These are phyloP conservation scores for Oncorhynchus nerka DNA, from an alignment of 2,113 vertebrate species.

Conservation along the genomic window DNA sequence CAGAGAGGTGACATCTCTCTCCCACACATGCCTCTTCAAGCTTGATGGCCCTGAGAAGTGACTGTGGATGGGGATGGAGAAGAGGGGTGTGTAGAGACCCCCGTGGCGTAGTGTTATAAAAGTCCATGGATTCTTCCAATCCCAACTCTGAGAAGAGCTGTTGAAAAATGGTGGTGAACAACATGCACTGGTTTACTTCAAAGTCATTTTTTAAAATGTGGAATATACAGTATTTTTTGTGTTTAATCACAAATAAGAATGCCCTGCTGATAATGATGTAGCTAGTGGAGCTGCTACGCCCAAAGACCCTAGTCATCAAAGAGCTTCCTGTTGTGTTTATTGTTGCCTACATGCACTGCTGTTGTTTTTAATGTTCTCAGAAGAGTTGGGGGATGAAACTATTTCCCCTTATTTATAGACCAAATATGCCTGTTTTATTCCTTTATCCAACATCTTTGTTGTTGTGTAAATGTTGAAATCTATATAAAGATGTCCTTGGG, in stretches of 20 bases:
- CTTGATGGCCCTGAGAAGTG: not conserved
- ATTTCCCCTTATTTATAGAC: slow-evolving; percentile 28
- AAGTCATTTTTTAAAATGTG: not conserved
- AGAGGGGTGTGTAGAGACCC: not conserved
- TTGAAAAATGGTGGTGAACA: too few species aligned
- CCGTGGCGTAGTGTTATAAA: not conserved
- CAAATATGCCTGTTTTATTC: slow-evolving; percentile 27
- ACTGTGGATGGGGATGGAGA: not conserved
- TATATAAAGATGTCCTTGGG: not conserved
- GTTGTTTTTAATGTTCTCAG: slow-evolving; percentile 39
- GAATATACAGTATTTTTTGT: not conserved
- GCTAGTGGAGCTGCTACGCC: not conserved
- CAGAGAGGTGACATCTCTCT: slow-evolving; percentile 7
- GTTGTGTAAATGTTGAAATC: slow-evolving; percentile 17
- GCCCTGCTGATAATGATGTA: not conserved
- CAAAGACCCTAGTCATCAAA: not conserved
- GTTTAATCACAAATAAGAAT: not conserved
- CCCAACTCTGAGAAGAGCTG: not conserved
- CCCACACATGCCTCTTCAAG: slow-evolving; percentile 2
- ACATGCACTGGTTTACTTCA: too few species aligned
- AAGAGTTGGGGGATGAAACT: slow-evolving; percentile 1
- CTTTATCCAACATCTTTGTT: slow-evolving; percentile 24
- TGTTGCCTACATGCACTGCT: not conserved
- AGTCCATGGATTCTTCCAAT: not conserved
- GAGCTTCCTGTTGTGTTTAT: not conserved